phyloP scores from a whole-genome alignment of 2,888 invertebrate species.

The Cryptosula pallasiana region DNA sequence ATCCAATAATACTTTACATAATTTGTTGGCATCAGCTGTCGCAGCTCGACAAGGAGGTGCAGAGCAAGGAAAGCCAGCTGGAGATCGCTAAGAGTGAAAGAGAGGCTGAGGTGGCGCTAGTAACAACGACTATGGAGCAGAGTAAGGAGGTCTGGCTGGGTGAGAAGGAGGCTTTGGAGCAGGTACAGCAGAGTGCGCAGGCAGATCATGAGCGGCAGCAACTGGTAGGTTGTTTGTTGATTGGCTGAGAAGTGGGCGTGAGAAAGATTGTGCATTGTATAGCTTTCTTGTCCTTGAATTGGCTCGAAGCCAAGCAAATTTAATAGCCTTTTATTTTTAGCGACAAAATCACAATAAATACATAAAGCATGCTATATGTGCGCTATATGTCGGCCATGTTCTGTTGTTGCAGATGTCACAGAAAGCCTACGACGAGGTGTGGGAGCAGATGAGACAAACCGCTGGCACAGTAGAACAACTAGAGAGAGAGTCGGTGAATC shows the following conservation, averaged over 20 bases:
- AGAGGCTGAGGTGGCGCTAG: constrained; percentile 42
- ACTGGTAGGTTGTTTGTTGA: too few species aligned
- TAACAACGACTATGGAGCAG: constrained; percentile 40
- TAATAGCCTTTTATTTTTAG: too few species aligned
- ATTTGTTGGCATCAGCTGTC: not conserved
- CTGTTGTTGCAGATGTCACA: constrained; percentile 41
- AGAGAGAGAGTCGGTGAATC: constrained; percentile 41
- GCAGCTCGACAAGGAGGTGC: constrained; percentile 1
- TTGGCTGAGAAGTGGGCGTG: too few species aligned
- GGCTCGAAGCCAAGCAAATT: too few species aligned
- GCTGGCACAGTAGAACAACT: constrained; percentile 43
- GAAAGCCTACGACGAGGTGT: constrained; percentile 46
- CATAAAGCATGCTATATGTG: too few species aligned
- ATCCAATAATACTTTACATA: too few species aligned
- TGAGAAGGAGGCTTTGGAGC: constrained; percentile 47
- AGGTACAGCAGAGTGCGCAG: constrained; percentile 43
- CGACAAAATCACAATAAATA: too few species aligned
- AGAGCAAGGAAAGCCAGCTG: not conserved
- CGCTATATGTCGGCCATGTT: too few species aligned
- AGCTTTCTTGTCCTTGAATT: too few species aligned
- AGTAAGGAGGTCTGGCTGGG: constrained; percentile 41
- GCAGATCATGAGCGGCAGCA: constrained; percentile 42
- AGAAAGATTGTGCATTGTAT: too few species aligned
- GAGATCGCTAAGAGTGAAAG: constrained; percentile 35
- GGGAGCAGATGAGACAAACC: constrained; percentile 45